These are phyloP conservation scores for Pampusana beccarii DNA, from an alignment of 2,113 vertebrate species.

Conservation along the genomic window DNA sequence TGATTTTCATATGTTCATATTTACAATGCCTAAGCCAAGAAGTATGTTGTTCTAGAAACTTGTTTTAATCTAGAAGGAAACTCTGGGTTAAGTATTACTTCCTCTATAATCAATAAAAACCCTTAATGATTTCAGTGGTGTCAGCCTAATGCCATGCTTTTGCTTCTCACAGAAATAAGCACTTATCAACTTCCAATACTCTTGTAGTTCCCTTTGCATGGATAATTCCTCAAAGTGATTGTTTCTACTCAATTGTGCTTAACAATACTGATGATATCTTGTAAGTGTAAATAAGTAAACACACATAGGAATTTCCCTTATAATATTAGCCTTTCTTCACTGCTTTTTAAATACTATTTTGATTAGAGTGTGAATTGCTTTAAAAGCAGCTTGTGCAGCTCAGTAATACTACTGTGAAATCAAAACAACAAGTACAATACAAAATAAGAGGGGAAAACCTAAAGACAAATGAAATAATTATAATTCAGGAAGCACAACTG, in stretches of 20 bases:
- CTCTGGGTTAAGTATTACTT: slow-evolving; percentile 27
- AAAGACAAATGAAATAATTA: slow-evolving; percentile 55
- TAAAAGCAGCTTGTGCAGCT: slow-evolving; percentile 45
- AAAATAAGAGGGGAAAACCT: slow-evolving; percentile 54
- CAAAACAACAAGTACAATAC: slow-evolving; percentile 30
- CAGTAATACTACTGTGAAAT: slow-evolving; percentile 1
- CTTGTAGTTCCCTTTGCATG: slow-evolving; percentile 54
- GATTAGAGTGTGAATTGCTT: slow-evolving; percentile 30
- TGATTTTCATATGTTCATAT: slow-evolving; percentile 48
- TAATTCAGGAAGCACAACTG: slow-evolving; percentile 45
- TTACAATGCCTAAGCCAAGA: slow-evolving; percentile 58
- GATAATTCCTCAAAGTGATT: slow-evolving; percentile 46
- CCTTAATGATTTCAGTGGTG: neutral
- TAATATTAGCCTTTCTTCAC: slow-evolving; percentile 43
- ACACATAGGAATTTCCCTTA: slow-evolving; percentile 17
- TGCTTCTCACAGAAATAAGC: slow-evolving; percentile 60
- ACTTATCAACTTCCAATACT: slow-evolving; percentile 36
- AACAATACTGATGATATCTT: slow-evolving; percentile 38
- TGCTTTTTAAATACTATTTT: slow-evolving; percentile 59
- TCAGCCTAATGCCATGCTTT: neutral
- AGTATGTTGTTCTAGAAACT: slow-evolving; percentile 47
- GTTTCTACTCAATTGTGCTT: slow-evolving; percentile 40
- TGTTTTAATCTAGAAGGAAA: slow-evolving; percentile 62
- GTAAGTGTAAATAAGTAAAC: neutral
- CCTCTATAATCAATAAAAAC: neutral